Base-by-base conservation (phyloP, 2,113 vertebrate species). In the Strigops habroptila region DNA sequence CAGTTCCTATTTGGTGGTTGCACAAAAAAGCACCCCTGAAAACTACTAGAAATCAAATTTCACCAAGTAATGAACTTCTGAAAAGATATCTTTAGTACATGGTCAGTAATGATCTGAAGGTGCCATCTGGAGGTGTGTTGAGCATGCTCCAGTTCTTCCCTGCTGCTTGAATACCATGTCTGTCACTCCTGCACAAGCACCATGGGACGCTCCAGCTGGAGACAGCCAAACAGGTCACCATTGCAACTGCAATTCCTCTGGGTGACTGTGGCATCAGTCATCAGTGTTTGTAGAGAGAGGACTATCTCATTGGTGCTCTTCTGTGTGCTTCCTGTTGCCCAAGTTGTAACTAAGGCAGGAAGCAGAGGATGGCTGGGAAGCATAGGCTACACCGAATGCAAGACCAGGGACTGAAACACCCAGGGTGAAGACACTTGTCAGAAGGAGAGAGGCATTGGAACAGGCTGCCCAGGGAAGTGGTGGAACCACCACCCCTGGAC, bases 311-410 rank as follows among this genome's bases (percentile, higher is more conserved):
- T 2, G 1, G 14, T 57, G 41, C 46, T 57, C 33, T 69, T 64
- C 46, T 4, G 0, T 14, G 4, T 48, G 49, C 51, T n/a, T 59
- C 30, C 27, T 46, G 41, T 46, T 62, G 73, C 52, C 39, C 18
- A 37, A 4, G 18, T 18, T 49, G 11, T 48, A 62, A 37, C 5
- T 49, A 43, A 21, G 18, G 23, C 57, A 39, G 57, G 57, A 31
- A 65, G 86, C 74, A 68, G 74, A n/a, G 68, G 46, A 10, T 12
- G 8, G 41, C 60, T 62, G 35, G 19, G 41, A 22, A 68, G 27
- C 60, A 12, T 2, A 12, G 30, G 25, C n/a, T 83, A 12, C 2
- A 0, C 25, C 0, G 3, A 78, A 35, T 13, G 3, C 46, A 49
- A 37, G 52, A 64, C 4, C 24, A 69, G 48, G 41, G 27, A 60